These are phyloP conservation scores for Chelmon rostratus DNA, from an alignment of 2,797 vertebrate species.

Conservation along the genomic window DNA sequence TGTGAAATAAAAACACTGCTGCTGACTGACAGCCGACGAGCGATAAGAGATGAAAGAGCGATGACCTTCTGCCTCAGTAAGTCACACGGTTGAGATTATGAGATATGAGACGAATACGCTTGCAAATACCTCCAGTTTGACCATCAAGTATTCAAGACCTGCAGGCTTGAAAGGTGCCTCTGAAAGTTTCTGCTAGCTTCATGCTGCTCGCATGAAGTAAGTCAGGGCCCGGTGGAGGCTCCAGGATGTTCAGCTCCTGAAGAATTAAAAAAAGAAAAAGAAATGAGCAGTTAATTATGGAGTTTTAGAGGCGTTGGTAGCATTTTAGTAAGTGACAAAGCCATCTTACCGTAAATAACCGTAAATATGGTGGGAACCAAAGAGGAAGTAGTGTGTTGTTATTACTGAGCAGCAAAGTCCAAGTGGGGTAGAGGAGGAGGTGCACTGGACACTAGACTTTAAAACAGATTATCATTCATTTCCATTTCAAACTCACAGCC, in stretches of 20 bases:
- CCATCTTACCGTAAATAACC: too few relatives aligned
- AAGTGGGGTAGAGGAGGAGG: too few relatives aligned
- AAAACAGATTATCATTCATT: too few relatives aligned
- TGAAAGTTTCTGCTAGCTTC: neutral
- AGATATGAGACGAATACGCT: too few relatives aligned
- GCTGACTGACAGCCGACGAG: neutral
- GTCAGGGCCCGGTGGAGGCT: neutral
- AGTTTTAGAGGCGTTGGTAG: too few relatives aligned
- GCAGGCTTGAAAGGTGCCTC: neutral
- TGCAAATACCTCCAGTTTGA: neutral
- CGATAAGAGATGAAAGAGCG: neutral
- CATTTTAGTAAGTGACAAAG: too few relatives aligned
- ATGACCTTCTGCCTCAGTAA: neutral
- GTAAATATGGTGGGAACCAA: neutral
- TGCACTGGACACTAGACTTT: too few relatives aligned
- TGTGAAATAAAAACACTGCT: neutral
- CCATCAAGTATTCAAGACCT: neutral
- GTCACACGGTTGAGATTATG: neutral
- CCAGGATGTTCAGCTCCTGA: too few relatives aligned
- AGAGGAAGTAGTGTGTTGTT: neutral
- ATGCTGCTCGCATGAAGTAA: neutral
- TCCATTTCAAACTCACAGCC: too few relatives aligned
- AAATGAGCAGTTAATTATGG: too few relatives aligned
- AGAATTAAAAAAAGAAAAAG: too few relatives aligned
- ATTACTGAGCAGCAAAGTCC: neutral